A percentile compares a stretch with the other conserved stretches of the same genome.
phyloP scores from a whole-genome alignment of 2,797 vertebrate species.

The Cossypha niveicapilla region DNA sequence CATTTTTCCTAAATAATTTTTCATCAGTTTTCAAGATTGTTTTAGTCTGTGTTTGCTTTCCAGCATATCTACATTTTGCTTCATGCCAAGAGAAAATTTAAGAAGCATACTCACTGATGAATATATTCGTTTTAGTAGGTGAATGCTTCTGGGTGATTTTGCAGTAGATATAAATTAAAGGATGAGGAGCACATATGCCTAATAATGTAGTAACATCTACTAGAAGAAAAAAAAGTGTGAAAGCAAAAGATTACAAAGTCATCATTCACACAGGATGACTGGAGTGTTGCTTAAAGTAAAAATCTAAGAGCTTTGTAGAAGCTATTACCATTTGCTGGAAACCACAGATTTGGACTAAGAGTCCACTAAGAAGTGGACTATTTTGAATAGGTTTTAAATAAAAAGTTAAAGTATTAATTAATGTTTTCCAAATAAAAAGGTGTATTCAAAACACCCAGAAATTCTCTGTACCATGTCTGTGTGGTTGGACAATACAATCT shows the following conservation, averaged over 20 bases:
- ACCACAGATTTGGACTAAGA: not conserved
- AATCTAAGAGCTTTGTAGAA: not conserved
- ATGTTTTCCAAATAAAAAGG: not conserved
- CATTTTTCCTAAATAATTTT: not conserved
- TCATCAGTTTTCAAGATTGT: not conserved
- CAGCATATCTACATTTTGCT: not conserved
- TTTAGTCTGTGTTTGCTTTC: not conserved
- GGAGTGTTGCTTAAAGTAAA: not conserved
- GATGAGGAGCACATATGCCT: not conserved
- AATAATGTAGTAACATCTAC: not conserved
- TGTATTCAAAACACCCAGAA: not conserved
- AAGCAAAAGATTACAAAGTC: not conserved
- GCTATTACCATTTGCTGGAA: not conserved
- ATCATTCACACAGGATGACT: not conserved
- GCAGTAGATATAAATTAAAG: not conserved
- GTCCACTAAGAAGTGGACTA: not conserved
- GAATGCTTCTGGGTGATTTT: not conserved
- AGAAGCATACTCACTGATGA: not conserved
- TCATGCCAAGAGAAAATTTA: not conserved
- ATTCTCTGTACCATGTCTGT: not conserved
- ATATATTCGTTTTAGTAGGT: not conserved
- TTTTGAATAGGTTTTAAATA: not conserved
- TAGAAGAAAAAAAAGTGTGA: not conserved
- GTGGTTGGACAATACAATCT: not conserved
- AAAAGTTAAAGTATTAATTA: not conserved